Evolutionary conservation across 2,113 vertebrate genomes (phyloP).

Genomic region (Gulo gulo): DNA sequence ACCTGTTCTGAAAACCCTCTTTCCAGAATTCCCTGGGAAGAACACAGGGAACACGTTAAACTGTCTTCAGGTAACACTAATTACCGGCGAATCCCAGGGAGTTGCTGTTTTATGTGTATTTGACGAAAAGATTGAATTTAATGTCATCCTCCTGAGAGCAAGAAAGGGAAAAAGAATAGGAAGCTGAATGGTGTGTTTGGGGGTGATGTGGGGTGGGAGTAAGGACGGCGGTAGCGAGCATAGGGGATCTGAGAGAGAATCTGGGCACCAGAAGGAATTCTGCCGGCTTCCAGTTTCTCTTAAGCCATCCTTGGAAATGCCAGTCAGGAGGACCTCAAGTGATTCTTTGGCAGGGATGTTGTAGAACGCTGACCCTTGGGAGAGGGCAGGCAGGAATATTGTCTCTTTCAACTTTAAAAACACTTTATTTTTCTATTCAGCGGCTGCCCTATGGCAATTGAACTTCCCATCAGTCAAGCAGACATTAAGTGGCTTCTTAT

Average conservation of each 20-base stretch:
- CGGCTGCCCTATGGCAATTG: neutral
- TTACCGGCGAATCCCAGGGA: neutral
- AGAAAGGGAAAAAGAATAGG: neutral
- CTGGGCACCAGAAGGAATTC: neutral
- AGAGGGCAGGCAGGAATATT: neutral
- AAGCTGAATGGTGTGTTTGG: neutral
- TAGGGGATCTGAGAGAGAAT: neutral
- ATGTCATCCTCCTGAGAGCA: neutral
- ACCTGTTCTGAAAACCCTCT: neutral
- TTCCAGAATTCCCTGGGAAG: neutral
- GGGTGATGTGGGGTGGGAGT: accelerated
- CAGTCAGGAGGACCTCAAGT: neutral
- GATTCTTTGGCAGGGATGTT: neutral
- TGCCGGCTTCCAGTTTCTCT: neutral
- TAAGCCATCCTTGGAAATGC: neutral
- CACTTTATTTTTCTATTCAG: neutral
- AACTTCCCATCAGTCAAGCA: constrained; percentile 9
- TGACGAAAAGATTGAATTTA: neutral
- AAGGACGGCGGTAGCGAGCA: too few relatives aligned
- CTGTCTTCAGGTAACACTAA: neutral
- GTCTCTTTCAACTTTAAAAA: constrained; percentile 10
- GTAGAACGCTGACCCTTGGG: neutral
- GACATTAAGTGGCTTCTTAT: constrained; percentile 36
- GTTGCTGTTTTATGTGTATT: neutral
- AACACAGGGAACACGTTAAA: neutral